Evolutionary conservation across 2,113 vertebrate genomes (phyloP).

Genomic region (Actinemys pallida): DNA sequence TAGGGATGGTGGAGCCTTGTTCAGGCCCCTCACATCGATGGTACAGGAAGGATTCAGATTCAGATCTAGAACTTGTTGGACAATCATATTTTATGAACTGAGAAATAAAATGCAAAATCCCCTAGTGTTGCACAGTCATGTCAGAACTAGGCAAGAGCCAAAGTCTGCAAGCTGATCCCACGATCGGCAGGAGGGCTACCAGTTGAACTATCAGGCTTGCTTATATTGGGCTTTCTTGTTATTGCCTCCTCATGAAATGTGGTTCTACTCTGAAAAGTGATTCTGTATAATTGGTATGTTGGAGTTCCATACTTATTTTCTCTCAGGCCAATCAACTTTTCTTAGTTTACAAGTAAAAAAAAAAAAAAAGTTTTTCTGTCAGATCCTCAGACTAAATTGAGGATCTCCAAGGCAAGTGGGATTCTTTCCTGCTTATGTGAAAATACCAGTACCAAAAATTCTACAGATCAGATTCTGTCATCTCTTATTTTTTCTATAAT

Average conservation of each 20-base stretch:
- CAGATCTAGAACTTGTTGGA: background rate
- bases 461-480: slow-evolving; percentile 7
- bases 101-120: background rate
- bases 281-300: background rate
- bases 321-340: background rate
- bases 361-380: background rate
- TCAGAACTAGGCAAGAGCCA: background rate
- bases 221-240: background rate
- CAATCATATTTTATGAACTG: background rate
- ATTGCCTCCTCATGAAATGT: background rate
- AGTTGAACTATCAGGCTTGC: background rate
- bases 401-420: background rate
- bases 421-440: background rate
- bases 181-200: background rate
- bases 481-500: background rate
- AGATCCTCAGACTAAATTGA: background rate
- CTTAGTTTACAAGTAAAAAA: background rate
- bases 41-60: background rate
- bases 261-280: background rate
- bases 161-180: background rate
- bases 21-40: background rate
- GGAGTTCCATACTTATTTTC: background rate
- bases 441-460: slow-evolving; percentile 4
- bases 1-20: background rate
- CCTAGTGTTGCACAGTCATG: accelerated